Conservation (phyloP, 1,140 invertebrate species). For the Calycopis cecrops region DNA sequence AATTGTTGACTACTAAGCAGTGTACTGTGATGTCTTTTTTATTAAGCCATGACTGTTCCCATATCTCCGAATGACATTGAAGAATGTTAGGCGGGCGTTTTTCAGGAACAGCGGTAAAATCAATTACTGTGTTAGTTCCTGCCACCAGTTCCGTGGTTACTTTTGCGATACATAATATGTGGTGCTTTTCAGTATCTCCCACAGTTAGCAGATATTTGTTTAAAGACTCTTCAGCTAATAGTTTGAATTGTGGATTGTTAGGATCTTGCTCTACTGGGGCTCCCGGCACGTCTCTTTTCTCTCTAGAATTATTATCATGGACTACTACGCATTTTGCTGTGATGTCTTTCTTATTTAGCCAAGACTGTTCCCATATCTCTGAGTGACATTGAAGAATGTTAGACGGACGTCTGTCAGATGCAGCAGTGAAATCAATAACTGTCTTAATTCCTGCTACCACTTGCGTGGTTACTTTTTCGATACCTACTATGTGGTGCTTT, state of each 20-base stretch:
- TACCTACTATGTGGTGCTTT: slow-evolving; percentile 23
- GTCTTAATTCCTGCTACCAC: slow-evolving; percentile 34
- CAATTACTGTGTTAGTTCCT: slow-evolving; percentile 28
- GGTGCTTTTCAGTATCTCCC: slow-evolving; percentile 24
- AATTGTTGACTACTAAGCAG: slow-evolving; percentile 9
- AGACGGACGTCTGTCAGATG: slow-evolving; percentile 1
- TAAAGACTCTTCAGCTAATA: slow-evolving; percentile 36
- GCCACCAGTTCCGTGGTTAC: slow-evolving; percentile 36
- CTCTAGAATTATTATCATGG: background rate
- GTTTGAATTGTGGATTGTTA: slow-evolving; percentile 28
- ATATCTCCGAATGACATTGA: slow-evolving; percentile 25
- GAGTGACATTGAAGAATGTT: slow-evolving; percentile 19
- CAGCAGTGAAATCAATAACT: slow-evolving; percentile 30
- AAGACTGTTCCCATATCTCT: slow-evolving; percentile 23
- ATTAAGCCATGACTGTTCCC: slow-evolving; percentile 20
- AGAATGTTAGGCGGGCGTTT: slow-evolving; percentile 2
- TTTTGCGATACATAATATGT: slow-evolving; percentile 27
- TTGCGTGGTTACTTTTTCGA: slow-evolving; percentile 33
- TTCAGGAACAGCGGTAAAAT: no score
- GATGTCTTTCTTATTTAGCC: slow-evolving; percentile 16
- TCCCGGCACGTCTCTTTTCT: slow-evolving; percentile 22
- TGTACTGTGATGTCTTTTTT: slow-evolving; percentile 17
- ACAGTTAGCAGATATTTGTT: slow-evolving; percentile 28
- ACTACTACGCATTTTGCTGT: no score
- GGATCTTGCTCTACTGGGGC: slow-evolving; percentile 30